These are phyloP conservation scores for Temnothorax curvispinosus DNA, from an alignment of 1,140 invertebrate genomes.

Conservation along the genomic window DNA sequence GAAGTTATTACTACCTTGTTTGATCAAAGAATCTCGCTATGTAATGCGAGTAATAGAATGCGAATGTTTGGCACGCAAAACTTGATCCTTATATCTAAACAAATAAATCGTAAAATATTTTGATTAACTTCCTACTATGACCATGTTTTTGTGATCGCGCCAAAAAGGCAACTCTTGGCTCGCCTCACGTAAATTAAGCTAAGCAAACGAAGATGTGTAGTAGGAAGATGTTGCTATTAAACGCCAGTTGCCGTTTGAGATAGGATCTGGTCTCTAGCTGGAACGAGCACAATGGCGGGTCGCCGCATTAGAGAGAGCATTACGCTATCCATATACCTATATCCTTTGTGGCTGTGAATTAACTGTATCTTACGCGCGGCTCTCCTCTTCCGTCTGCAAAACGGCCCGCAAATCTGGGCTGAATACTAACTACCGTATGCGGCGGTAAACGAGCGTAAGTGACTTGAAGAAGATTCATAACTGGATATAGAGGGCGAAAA, in stretches of 20 bases:
- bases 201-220: neutral
- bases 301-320: constrained; percentile 8
- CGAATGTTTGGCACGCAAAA: neutral
- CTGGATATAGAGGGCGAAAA: constrained; percentile 15
- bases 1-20: constrained; percentile 1
- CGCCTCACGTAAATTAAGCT: neutral
- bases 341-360: constrained; percentile 39
- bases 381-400: constrained; percentile 25
- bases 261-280: neutral
- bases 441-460: constrained; percentile 42
- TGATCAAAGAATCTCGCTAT: neutral
- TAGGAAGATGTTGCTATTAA: constrained; percentile 8
- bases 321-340: constrained; percentile 2
- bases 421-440: constrained; percentile 28
- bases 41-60: neutral
- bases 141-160: constrained; percentile 13
- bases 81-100: no score
- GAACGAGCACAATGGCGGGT: neutral
- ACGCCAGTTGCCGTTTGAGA: neutral
- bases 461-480: constrained; percentile 50
- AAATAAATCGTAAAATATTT: constrained; percentile 20
- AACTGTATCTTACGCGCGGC: constrained; percentile 38
- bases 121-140: neutral
- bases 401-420: constrained; percentile 17
- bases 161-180: constrained; percentile 29